phyloP scores from a whole-genome alignment of 2,113 vertebrate genomes.

The Hydrochoerus hydrochaeris region DNA sequence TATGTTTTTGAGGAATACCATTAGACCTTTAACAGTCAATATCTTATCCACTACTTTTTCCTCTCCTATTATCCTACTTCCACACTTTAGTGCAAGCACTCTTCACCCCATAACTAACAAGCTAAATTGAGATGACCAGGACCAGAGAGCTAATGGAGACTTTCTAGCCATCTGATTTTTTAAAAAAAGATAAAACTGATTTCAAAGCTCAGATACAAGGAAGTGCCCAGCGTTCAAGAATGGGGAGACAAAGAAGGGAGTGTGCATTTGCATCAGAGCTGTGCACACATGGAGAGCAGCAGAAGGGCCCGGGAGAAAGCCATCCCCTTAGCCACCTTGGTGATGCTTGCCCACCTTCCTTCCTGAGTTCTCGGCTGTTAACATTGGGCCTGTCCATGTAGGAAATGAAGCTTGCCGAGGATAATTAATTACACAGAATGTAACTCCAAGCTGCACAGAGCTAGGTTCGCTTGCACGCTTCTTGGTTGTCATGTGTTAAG shows the following conservation, averaged over 20 bases:
- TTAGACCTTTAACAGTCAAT: neutral
- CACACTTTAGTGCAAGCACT: neutral
- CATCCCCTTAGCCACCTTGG: neutral
- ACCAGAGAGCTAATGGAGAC: too few species aligned
- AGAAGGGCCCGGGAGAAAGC: neutral
- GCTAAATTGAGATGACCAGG: neutral
- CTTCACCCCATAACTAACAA: neutral
- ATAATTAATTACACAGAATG: neutral
- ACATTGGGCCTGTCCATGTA: neutral
- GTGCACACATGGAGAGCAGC: neutral
- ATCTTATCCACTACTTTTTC: neutral
- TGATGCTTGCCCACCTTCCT: neutral
- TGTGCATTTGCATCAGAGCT: accelerated
- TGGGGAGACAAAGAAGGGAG: neutral
- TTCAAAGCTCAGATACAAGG: neutral
- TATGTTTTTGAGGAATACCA: neutral
- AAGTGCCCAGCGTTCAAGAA: accelerated
- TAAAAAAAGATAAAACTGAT: neutral
- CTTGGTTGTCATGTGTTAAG: neutral
- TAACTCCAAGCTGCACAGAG: neutral
- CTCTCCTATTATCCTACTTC: neutral
- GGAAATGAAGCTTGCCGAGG: neutral
- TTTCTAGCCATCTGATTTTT: neutral
- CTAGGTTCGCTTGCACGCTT: neutral
- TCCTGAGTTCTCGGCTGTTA: neutral